A percentile compares a stretch with the other conserved stretches of the same genome.
These are phyloP conservation scores for Elegia similella DNA, from an alignment of 2,888 invertebrate genomes.

Conservation along the genomic window DNA sequence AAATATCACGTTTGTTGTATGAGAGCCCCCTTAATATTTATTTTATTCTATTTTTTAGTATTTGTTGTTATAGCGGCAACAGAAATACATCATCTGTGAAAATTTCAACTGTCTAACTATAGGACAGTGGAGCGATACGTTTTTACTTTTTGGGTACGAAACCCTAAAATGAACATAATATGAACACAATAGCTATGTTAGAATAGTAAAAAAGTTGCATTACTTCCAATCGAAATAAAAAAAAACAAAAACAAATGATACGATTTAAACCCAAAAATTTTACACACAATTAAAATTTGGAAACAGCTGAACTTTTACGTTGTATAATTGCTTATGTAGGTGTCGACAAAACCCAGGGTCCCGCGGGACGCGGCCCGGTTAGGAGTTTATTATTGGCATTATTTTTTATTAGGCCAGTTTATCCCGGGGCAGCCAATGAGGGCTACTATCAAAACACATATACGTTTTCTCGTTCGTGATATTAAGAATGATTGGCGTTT, in stretches of 20 bases:
- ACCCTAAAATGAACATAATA: too few species aligned
- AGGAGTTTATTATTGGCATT: slow-evolving; percentile 55
- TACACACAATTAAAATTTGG: slow-evolving; percentile 4
- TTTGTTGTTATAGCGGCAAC: too few species aligned
- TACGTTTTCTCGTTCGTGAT: slow-evolving; percentile 31
- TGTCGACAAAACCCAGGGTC: slow-evolving; percentile 37
- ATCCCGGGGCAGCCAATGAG: slow-evolving; percentile 39
- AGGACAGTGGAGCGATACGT: too few species aligned
- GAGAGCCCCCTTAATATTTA: too few species aligned
- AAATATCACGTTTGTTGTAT: too few species aligned
- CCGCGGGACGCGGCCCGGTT: slow-evolving; percentile 42
- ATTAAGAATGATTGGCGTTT: slow-evolving; percentile 29
- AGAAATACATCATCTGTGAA: too few species aligned
- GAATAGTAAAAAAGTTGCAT: not conserved
- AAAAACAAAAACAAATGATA: not conserved
- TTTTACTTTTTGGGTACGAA: too few species aligned
- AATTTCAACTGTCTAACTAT: too few species aligned
- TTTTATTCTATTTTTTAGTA: too few species aligned
- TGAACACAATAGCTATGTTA: too few species aligned
- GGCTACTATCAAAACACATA: slow-evolving; percentile 32
- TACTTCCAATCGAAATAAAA: not conserved
- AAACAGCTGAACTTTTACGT: slow-evolving; percentile 10
- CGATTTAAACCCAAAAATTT: not conserved
- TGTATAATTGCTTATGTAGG: slow-evolving; percentile 42
- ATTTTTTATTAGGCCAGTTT: slow-evolving; percentile 57